These are phyloP conservation scores for Astropecten irregularis DNA, from an alignment of 53 echinoderm and acorn worm species.

Conservation along the genomic window DNA sequence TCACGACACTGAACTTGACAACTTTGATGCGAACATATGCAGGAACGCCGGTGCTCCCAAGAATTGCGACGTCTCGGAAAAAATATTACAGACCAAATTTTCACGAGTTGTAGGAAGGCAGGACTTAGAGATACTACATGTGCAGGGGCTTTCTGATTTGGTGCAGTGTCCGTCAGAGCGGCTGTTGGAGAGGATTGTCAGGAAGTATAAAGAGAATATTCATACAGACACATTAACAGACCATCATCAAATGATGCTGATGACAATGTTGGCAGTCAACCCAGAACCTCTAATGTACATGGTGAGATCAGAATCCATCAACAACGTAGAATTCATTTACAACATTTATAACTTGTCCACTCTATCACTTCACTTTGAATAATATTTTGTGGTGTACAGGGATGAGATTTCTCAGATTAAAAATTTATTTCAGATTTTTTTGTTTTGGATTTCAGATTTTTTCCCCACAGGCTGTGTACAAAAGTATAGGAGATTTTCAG, in stretches of 20 bases:
- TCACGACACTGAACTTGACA: slow-evolving; percentile 67
- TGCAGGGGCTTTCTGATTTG: slow-evolving; percentile 77
- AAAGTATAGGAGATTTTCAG: no score
- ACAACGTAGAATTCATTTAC: no score
- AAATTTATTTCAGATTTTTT: no score
- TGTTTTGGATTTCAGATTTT: no score
- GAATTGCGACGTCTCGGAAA: slow-evolving; percentile 73
- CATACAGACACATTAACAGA: slow-evolving; percentile 40
- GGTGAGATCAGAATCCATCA: slow-evolving; percentile 9
- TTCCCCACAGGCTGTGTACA: no score
- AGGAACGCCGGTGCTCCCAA: slow-evolving; percentile 30
- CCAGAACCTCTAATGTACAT: slow-evolving; percentile 87
- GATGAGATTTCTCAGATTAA: no score
- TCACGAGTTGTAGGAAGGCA: slow-evolving; percentile 63
- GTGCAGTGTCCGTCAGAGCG: slow-evolving; percentile 89
- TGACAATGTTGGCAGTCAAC: slow-evolving; percentile 80
- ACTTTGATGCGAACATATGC: slow-evolving; percentile 78
- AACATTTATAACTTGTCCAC: no score
- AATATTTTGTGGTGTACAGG: no score
- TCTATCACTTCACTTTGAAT: no score
- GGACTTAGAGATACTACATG: slow-evolving; percentile 52
- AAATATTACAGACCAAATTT: slow-evolving; percentile 72
- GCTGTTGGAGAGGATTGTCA: slow-evolving; percentile 78
- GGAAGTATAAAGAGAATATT: slow-evolving; percentile 62
- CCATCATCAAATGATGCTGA: slow-evolving; percentile 80